phyloP scores from a whole-genome alignment of 2,888 invertebrate species.

The Saturnia japonica region DNA sequence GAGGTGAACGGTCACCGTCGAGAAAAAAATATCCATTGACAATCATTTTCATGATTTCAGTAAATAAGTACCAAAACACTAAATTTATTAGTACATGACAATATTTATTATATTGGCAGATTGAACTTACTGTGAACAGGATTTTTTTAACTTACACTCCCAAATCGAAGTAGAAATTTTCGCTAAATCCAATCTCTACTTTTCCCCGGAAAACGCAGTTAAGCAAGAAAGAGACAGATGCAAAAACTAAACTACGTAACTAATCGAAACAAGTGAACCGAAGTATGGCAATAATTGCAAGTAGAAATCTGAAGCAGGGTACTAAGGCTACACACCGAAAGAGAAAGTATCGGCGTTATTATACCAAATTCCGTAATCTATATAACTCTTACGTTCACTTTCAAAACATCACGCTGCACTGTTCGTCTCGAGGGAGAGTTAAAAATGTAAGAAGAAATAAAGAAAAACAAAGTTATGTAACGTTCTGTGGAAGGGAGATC shows the following conservation, averaged over 20 bases:
- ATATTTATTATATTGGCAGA: not conserved
- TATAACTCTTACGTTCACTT: conserved; percentile 6
- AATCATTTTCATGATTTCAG: not conserved
- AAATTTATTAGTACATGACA: no score
- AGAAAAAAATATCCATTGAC: not conserved
- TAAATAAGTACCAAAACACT: not conserved
- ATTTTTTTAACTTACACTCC: not conserved
- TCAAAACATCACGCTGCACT: not conserved
- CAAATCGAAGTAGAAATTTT: not conserved
- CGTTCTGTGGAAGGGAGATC: not conserved
- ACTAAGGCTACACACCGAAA: conserved; percentile 9
- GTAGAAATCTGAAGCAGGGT: not conserved
- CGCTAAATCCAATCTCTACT: not conserved
- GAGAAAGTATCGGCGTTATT: not conserved
- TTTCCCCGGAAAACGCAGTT: not conserved
- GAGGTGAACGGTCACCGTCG: not conserved
- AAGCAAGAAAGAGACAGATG: not conserved
- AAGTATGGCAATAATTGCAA: conserved; percentile 13
- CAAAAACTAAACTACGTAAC: not conserved
- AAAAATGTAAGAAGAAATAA: not conserved
- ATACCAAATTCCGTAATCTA: conserved; percentile 7
- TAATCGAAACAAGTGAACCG: not conserved
- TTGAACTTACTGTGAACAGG: not conserved
- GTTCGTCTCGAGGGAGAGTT: not conserved
- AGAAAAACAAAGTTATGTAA: not conserved